These are phyloP conservation scores for Microctenopoma steveboyesi DNA, from an alignment of 2,797 vertebrate species.

Conservation along the genomic window DNA sequence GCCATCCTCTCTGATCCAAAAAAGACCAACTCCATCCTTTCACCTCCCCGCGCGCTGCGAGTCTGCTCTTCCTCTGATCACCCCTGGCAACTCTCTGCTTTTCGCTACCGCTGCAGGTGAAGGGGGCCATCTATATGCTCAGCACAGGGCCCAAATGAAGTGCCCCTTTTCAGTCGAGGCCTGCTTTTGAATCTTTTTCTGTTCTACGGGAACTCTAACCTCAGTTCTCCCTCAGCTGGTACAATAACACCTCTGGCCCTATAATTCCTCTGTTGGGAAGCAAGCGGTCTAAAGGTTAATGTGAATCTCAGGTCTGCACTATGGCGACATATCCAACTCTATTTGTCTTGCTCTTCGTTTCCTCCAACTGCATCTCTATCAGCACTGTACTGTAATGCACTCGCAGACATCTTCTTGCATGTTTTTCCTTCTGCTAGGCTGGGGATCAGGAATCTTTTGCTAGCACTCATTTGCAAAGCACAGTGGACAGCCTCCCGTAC, in stretches of 20 bases:
- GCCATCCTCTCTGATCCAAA: conserved; percentile 65
- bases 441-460: conserved; percentile 66
- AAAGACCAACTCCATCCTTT: conserved; percentile 65
- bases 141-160: conserved; percentile 55
- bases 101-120: conserved; percentile 53
- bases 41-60: conserved; percentile 53
- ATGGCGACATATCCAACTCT: conserved; percentile 50
- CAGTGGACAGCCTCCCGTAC: conserved; percentile 74
- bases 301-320: conserved; percentile 65
- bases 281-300: conserved; percentile 70
- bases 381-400: conserved; percentile 31
- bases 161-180: conserved; percentile 40
- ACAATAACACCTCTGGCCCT: conserved; percentile 68
- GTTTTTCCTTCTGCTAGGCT: conserved; percentile 59
- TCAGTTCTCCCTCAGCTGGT: conserved; percentile 56
- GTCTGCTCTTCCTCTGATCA: conserved; percentile 46
- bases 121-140: conserved; percentile 33
- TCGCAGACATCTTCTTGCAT: conserved; percentile 62
- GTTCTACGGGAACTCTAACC: conserved; percentile 47
- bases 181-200: conserved; percentile 32
- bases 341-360: conserved; percentile 55
- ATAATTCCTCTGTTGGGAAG: conserved; percentile 76
- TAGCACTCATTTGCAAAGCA: conserved; percentile 65
- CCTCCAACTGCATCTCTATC: conserved; percentile 43
- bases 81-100: conserved; percentile 59